Evolutionary conservation across 2,113 vertebrate genomes (phyloP).

Genomic region (Rhipidura dahli): DNA sequence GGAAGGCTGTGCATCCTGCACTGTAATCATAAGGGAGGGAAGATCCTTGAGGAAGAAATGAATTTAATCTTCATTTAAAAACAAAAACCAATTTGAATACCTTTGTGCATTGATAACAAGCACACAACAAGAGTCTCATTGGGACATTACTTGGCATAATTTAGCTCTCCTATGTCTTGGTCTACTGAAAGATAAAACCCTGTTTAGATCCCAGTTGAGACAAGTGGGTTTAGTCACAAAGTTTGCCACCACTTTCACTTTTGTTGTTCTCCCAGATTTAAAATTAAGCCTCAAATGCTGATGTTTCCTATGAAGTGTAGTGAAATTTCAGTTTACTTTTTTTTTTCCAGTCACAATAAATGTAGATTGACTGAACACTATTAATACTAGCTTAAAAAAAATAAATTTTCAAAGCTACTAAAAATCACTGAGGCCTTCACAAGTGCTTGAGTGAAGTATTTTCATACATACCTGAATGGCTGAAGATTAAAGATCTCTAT

Average conservation of each 20-base stretch:
- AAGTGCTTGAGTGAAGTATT: not conserved
- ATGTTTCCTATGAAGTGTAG: not conserved
- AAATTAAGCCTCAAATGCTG: not conserved
- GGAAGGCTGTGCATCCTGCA: not conserved
- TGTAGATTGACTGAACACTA: not conserved
- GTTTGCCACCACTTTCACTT: not conserved
- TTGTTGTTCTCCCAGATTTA: not conserved
- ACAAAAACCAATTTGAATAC: not conserved
- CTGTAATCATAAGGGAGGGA: not conserved
- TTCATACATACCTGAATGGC: not conserved
- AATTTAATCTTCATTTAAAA: not conserved
- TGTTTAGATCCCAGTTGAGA: not conserved
- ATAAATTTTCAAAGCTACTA: not conserved
- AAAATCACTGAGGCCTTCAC: not conserved
- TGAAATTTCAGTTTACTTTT: not conserved
- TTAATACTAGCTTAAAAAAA: not conserved
- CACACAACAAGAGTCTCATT: not conserved
- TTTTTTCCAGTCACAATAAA: not conserved
- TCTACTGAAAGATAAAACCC: not conserved
- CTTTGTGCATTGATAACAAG: not conserved
- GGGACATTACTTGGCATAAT: not conserved
- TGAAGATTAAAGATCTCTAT: not conserved
- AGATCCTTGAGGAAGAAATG: not conserved
- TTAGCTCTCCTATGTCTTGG: not conserved
- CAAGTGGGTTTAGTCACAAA: not conserved